These are phyloP conservation scores for Epinephelus coioides DNA, from an alignment of 2,797 vertebrate genomes.

Conservation along the genomic window DNA sequence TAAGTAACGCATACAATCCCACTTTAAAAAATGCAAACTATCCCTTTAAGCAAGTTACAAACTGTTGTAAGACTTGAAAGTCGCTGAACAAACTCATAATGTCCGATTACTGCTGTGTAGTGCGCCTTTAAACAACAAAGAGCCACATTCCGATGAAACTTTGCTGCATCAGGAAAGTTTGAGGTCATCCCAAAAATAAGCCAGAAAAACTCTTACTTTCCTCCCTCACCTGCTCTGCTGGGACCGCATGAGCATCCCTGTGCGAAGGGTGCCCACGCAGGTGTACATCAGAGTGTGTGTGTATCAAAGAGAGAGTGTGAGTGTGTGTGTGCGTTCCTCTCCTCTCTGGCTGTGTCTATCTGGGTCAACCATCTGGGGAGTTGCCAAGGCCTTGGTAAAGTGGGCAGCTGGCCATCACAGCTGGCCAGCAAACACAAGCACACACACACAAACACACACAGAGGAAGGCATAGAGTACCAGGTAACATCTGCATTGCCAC, in stretches of 20 bases:
- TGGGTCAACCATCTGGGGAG: constrained; percentile 84
- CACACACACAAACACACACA: constrained; percentile 16
- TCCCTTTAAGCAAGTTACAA: not conserved
- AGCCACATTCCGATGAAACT: constrained; percentile 23
- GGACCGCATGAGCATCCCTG: constrained; percentile 28
- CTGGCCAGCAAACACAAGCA: constrained; percentile 64
- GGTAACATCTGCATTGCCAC: constrained; percentile 80
- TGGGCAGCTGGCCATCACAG: constrained; percentile 82
- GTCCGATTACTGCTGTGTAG: not conserved
- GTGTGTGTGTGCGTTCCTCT: constrained; percentile 36
- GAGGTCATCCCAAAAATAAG: constrained; percentile 62
- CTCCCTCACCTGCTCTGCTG: constrained; percentile 61
- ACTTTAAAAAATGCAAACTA: too few species aligned
- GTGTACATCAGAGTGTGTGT: constrained; percentile 57
- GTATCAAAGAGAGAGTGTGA: constrained; percentile 35
- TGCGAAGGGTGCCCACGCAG: constrained; percentile 44
- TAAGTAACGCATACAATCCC: too few species aligned
- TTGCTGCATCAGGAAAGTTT: constrained; percentile 56
- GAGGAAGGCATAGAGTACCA: constrained; percentile 53
- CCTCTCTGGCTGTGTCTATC: constrained; percentile 68
- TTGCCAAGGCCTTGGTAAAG: constrained; percentile 70
- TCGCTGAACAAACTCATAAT: constrained; percentile 7
- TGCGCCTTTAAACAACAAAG: constrained; percentile 22
- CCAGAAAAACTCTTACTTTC: constrained; percentile 14
- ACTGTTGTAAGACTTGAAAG: constrained; percentile 4